A percentile compares a stretch with the other conserved stretches of the same genome.
These are phyloP conservation scores for Microctonus hyperodae DNA, from an alignment of 2,888 invertebrate species.

Conservation along the genomic window DNA sequence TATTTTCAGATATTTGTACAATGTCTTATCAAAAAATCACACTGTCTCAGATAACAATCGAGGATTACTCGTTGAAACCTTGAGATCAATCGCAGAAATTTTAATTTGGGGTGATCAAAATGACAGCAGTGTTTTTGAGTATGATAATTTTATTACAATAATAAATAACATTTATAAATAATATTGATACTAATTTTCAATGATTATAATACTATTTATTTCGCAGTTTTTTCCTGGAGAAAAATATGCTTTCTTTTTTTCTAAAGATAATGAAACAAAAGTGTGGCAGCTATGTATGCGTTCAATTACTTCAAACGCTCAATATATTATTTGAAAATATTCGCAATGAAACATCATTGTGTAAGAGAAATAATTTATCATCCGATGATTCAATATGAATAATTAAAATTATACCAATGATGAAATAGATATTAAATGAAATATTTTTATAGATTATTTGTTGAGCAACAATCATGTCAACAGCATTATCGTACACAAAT, in stretches of 20 bases:
- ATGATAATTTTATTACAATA: slow-evolving; percentile 66
- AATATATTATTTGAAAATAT: slow-evolving; percentile 99
- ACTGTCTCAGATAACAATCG: slow-evolving; percentile 94
- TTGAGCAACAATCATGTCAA: slow-evolving; percentile 99
- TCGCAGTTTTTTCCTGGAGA: slow-evolving; percentile 96
- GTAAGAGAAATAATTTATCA: slow-evolving; percentile 73
- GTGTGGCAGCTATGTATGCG: slow-evolving; percentile 96
- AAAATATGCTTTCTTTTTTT: slow-evolving; percentile 99
- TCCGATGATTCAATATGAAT: slow-evolving; percentile 18
- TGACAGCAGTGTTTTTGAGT: slow-evolving; percentile 99
- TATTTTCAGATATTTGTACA: slow-evolving; percentile 79
- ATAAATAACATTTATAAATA: not conserved
- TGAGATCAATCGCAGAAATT: slow-evolving; percentile 97
- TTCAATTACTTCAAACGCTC: slow-evolving; percentile 95
- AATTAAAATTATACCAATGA: not conserved
- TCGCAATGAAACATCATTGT: slow-evolving; percentile 96
- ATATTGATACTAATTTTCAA: too few relatives aligned
- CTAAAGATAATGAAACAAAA: slow-evolving; percentile 97
- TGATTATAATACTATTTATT: slow-evolving; percentile 13
- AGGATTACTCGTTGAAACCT: slow-evolving; percentile 93
- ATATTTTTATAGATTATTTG: slow-evolving; percentile 85
- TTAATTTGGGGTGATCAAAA: slow-evolving; percentile 99
- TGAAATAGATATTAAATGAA: not conserved
- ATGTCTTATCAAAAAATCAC: slow-evolving; percentile 92
- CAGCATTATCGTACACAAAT: slow-evolving; percentile 98